Evolutionary conservation across 2,113 vertebrate species (phyloP).

Genomic region (Mastomys coucha): DNA sequence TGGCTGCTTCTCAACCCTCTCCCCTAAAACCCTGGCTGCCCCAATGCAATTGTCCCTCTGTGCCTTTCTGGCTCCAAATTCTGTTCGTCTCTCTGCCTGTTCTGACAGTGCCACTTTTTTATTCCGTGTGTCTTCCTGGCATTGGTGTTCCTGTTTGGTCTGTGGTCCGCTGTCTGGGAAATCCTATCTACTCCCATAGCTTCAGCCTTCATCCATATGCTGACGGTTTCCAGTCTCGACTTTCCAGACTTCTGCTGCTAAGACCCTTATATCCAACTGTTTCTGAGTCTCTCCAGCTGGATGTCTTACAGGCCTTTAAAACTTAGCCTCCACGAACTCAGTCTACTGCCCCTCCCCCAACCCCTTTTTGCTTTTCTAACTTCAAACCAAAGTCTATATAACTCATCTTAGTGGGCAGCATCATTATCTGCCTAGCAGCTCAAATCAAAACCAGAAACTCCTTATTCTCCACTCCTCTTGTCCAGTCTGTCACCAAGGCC

Average conservation of each 20-base stretch:
- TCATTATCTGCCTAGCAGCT: not conserved
- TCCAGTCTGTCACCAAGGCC: not conserved
- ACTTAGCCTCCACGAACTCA: not conserved
- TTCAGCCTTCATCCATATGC: not conserved
- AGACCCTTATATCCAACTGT: not conserved
- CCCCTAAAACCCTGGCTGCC: not conserved
- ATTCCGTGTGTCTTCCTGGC: not conserved
- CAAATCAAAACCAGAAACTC: not conserved
- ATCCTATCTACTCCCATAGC: not conserved
- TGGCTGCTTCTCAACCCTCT: not conserved
- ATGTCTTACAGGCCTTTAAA: not conserved
- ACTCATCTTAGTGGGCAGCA: not conserved
- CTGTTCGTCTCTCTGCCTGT: not conserved
- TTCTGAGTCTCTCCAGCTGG: not conserved
- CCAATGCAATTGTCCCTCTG: not conserved
- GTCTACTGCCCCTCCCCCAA: not conserved
- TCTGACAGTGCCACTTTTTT: rapidly evolving
- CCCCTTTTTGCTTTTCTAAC: not conserved
- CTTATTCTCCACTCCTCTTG: not conserved
- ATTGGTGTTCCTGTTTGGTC: not conserved
- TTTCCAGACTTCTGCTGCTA: not conserved
- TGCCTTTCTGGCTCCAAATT: not conserved
- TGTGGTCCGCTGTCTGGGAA: not conserved
- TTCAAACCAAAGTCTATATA: not conserved
- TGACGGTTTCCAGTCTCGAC: not conserved